Conservation (phyloP, 2,797 vertebrate species). For the Xerus rutilus region DNA sequence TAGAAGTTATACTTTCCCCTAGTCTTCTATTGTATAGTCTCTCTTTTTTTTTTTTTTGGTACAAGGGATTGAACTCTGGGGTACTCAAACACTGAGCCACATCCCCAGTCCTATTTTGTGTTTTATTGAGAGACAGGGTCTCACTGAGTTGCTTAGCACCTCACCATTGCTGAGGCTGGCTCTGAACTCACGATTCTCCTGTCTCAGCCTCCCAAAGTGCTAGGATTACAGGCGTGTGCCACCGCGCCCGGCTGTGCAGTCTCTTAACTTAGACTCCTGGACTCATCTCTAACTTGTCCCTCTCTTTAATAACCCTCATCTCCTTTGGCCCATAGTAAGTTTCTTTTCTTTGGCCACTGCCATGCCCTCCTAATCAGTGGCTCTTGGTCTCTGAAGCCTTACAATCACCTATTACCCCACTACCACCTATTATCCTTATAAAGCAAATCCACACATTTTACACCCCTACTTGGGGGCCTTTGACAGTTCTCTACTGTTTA, state of each 20-base stretch:
- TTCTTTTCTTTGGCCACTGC: conserved; percentile 40
- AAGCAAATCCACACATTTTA: conserved; percentile 55
- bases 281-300: not conserved
- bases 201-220: no score
- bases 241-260: not conserved
- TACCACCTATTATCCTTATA: conserved; percentile 46
- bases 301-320: conserved; percentile 41
- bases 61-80: no score
- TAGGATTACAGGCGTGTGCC: no score
- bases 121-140: no score
- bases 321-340: not conserved
- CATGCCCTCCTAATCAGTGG: not conserved
- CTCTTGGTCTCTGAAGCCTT: conserved; percentile 15
- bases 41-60: not conserved
- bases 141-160: no score
- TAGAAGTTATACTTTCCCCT: not conserved
- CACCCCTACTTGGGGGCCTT: not conserved
- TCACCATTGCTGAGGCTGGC: no score
- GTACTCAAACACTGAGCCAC: no score
- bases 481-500: conserved; percentile 55
- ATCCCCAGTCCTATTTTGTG: no score
- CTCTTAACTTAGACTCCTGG: not conserved
- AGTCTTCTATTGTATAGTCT: not conserved
- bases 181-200: no score
- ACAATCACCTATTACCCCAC: conserved; percentile 49